Evolutionary conservation across 37 sponge, comb jelly and placozoan species (phyloP).

Genomic region (Bolinopsis microptera): DNA sequence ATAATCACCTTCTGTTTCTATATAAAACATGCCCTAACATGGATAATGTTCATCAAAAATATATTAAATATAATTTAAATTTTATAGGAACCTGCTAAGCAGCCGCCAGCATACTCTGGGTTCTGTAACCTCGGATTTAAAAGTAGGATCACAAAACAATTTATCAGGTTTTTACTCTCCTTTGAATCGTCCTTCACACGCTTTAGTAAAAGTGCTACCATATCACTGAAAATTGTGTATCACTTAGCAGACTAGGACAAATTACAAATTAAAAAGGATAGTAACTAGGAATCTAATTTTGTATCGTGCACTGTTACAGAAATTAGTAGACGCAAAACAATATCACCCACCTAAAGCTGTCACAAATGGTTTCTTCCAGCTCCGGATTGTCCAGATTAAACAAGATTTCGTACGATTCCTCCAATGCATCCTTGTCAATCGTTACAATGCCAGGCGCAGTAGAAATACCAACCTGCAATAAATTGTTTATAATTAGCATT

Average conservation of each 20-base stretch:
- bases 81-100: background rate
- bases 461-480: background rate
- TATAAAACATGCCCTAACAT: too few species aligned
- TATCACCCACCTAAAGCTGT: slow-evolving; percentile 31
- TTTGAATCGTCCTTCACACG: background rate
- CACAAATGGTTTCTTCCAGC: background rate
- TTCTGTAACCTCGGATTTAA: slow-evolving; percentile 22
- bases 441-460: background rate
- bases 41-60: too few species aligned
- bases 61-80: too few species aligned
- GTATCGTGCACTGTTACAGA: too few species aligned
- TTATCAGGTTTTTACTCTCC: background rate
- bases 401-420: background rate
- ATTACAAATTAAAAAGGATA: background rate
- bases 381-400: background rate
- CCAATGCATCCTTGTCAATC: background rate
- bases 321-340: too few species aligned
- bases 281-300: too few species aligned
- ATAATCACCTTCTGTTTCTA: too few species aligned
- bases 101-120: slow-evolving; percentile 12
- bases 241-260: background rate
- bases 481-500: too few species aligned
- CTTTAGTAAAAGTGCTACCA: background rate
- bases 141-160: background rate
- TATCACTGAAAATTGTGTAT: slow-evolving; percentile 9